Evolutionary conservation across 35 echinoderm and acorn worm genomes (phyloP).

Genomic region (Heliocidaris erythrogramma): DNA sequence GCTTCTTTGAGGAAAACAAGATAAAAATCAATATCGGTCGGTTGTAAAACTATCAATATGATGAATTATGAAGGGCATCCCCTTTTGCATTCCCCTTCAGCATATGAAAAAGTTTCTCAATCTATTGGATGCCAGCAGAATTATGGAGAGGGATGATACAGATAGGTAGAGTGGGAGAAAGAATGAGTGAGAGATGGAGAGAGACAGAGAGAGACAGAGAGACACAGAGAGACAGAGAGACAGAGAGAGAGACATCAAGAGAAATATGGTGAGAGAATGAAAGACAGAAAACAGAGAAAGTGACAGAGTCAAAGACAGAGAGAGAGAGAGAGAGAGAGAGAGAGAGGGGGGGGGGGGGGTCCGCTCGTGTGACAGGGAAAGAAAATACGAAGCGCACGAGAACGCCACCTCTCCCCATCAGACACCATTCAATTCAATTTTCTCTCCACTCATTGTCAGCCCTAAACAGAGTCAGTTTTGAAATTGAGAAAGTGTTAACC

Average conservation of each 20-base stretch:
- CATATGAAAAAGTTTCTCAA: too few relatives aligned
- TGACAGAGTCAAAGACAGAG: too few relatives aligned
- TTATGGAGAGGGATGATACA: too few relatives aligned
- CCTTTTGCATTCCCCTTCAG: too few relatives aligned
- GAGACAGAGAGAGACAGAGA: background rate
- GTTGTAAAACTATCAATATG: too few relatives aligned
- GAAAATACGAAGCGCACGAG: background rate
- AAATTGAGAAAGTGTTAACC: slow-evolving; percentile 17
- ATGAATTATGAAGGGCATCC: too few relatives aligned
- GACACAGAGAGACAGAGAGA: background rate
- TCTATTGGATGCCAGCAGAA: too few relatives aligned
- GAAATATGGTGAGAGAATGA: too few relatives aligned
- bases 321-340: background rate
- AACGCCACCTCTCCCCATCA: background rate
- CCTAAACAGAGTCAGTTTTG: background rate
- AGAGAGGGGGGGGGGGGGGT: background rate
- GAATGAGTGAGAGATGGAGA: background rate
- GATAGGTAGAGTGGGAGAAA: background rate
- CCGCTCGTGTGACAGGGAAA: background rate
- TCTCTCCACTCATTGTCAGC: background rate
- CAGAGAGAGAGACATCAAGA: background rate
- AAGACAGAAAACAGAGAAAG: too few relatives aligned
- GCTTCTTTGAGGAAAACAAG: too few relatives aligned
- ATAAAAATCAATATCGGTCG: too few relatives aligned
- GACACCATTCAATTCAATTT: background rate